Conservation (phyloP, 2,113 vertebrate genomes). For the Centrocercus urophasianus region DNA sequence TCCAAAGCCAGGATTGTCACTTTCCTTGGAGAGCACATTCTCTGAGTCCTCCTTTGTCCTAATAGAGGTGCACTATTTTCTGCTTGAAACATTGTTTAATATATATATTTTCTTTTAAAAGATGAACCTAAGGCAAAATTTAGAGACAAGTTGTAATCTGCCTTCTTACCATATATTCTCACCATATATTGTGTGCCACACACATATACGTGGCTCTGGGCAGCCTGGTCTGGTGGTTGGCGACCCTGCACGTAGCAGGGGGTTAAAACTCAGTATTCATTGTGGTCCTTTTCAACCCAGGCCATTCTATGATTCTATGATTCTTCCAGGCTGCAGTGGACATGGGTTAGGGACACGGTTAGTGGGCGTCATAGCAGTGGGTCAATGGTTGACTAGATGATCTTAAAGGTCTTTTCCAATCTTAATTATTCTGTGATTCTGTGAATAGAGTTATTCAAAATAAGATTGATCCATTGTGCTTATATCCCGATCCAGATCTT, state of each 20-base stretch:
- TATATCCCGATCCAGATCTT: background rate
- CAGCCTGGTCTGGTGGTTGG: no score
- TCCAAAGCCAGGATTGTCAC: background rate
- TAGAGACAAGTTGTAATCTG: background rate
- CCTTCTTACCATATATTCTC: background rate
- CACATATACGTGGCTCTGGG: no score
- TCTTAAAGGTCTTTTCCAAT: no score
- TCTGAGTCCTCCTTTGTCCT: background rate
- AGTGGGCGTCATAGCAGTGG: no score
- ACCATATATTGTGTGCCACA: no score
- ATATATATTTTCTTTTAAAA: background rate
- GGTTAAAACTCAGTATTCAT: no score
- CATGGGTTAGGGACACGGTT: no score
- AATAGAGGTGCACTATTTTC: background rate
- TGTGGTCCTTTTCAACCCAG: no score
- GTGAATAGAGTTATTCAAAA: background rate
- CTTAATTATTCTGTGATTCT: background rate
- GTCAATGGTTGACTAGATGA: no score
- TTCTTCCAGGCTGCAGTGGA: background rate
- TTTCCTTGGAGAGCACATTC: background rate
- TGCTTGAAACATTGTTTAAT: background rate
- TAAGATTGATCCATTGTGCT: background rate
- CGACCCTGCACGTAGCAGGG: no score
- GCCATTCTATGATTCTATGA: no score
- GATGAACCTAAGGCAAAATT: background rate